Evolutionary conservation across 2,797 vertebrate species (phyloP).

Genomic region (Crypturellus tataupa): DNA sequence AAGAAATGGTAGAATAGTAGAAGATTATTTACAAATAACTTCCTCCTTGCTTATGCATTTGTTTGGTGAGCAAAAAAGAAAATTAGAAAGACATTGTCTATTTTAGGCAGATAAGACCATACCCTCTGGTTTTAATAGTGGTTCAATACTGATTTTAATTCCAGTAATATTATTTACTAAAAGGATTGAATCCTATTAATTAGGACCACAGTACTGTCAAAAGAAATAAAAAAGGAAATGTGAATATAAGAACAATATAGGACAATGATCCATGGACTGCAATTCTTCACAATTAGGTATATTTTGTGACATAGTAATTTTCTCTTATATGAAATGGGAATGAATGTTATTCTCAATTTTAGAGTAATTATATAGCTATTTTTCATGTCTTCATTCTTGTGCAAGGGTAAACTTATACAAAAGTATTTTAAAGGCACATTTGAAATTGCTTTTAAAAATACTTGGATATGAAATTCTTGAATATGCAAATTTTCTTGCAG

Average conservation of each 20-base stretch:
- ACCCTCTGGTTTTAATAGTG: neutral
- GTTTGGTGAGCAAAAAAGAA: neutral
- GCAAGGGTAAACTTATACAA: neutral
- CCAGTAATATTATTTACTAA: neutral
- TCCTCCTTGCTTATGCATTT: neutral
- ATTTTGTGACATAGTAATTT: slow-evolving; percentile 54
- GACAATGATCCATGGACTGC: slow-evolving; percentile 66
- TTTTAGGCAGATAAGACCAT: slow-evolving; percentile 2
- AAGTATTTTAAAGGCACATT: slow-evolving; percentile 24
- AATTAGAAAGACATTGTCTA: neutral
- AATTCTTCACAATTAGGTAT: slow-evolving; percentile 65
- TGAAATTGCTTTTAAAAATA: slow-evolving; percentile 48
- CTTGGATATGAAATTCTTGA: neutral
- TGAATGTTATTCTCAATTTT: slow-evolving; percentile 49
- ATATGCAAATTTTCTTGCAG: slow-evolving; percentile 35
- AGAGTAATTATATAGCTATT: slow-evolving; percentile 27
- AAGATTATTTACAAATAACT: neutral
- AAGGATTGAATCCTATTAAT: neutral
- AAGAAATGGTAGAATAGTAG: neutral
- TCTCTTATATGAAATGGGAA: slow-evolving; percentile 52
- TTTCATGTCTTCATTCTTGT: slow-evolving; percentile 33
- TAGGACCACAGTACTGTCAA: neutral
- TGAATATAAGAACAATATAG: slow-evolving; percentile 35
- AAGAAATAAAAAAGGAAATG: slow-evolving; percentile 32
- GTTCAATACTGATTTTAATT: neutral